Base-by-base conservation (phyloP, 2,888 invertebrate species). In the Latrodectus elegans region DNA sequence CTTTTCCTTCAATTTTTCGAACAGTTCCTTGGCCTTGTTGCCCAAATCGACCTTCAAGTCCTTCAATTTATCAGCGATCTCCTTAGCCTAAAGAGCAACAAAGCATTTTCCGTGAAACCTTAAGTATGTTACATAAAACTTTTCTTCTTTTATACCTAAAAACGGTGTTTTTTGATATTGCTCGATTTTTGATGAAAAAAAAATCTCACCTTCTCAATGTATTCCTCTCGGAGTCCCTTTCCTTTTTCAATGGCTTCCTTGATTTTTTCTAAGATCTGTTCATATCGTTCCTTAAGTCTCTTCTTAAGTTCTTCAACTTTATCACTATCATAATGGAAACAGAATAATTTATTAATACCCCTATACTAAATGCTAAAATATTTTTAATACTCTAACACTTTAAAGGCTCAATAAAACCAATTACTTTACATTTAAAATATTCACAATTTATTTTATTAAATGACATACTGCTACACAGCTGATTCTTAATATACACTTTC, bases 1-100 rank as follows among this genome's bases (percentile, higher is more conserved):
- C 17, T 76, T 76, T 1, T 65, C 76, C 67, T 65, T 81, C 65
- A 70, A 38, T 38, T 65, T 71, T n/a, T 72, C 38, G 10, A 84
- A 22, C 10, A 79, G 22, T 38, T 78, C 78, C 70, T 78, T 78
- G 78, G 55, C 26, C 55, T 78, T n/a, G 9, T 84, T 67, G 6
- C 79, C 84, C 53, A 84, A 11, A 14, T 84, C 84, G n/a, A 84
- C 68, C 14, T 53, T 74, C 65, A 84, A n/a, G n/a, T 84, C 79
- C 60, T 78, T 79, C 60, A 84, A 12, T n/a, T 79, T 71, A 8
- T 68, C 68, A 14, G 79, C 55, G 70, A 84, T 53, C 14, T 84
- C 84, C 73, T 73, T 84, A 17, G 74, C 22, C 84, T 84, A 22
- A 12, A 84, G 0, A 4, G 38, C 38, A 38, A 38, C 38, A 38